A percentile compares a stretch with the other conserved stretches of the same genome.
Evolutionary conservation across 2,888 invertebrate genomes (phyloP).

Genomic region (Acrobeloides nanus): DNA sequence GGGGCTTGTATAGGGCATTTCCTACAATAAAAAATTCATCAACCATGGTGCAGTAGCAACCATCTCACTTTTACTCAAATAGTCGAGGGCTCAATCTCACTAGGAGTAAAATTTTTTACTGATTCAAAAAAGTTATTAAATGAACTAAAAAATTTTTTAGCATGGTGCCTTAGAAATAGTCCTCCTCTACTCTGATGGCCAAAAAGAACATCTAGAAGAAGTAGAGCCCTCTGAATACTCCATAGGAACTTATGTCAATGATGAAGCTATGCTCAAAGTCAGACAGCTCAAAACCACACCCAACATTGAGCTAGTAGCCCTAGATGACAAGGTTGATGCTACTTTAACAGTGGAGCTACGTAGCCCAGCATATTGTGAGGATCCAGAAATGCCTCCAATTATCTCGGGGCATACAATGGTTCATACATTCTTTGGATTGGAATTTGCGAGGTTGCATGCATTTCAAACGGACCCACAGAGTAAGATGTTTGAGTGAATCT

Average conservation of each 20-base stretch:
- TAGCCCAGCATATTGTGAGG: slow-evolving; percentile 29
- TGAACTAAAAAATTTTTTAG: slow-evolving; percentile 17
- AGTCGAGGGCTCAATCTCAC: background rate
- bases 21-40: too few relatives aligned
- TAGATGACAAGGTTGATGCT: slow-evolving; percentile 13
- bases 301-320: slow-evolving; percentile 30
- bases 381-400: slow-evolving; percentile 26
- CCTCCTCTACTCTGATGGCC: slow-evolving; percentile 36
- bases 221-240: slow-evolving; percentile 27
- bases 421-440: background rate
- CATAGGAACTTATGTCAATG: slow-evolving; percentile 27
- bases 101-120: slow-evolving; percentile 8
- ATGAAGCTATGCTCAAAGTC: slow-evolving; percentile 30
- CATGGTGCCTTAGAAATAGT: slow-evolving; percentile 30
- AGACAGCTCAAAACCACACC: slow-evolving; percentile 23
- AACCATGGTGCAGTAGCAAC: too few relatives aligned
- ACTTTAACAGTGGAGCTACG: slow-evolving; percentile 23
- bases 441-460: too few relatives aligned
- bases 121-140: too few relatives aligned
- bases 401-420: slow-evolving; percentile 13
- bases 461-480: too few relatives aligned
- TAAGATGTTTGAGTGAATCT: too few relatives aligned
- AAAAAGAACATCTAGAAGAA: slow-evolving; percentile 29
- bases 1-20: too few relatives aligned
- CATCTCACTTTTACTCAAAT: too few relatives aligned